A percentile compares a stretch with the other conserved stretches of the same genome.
Evolutionary conservation across 1,140 invertebrate species (phyloP).

Genomic region (Kradibia gibbosae): DNA sequence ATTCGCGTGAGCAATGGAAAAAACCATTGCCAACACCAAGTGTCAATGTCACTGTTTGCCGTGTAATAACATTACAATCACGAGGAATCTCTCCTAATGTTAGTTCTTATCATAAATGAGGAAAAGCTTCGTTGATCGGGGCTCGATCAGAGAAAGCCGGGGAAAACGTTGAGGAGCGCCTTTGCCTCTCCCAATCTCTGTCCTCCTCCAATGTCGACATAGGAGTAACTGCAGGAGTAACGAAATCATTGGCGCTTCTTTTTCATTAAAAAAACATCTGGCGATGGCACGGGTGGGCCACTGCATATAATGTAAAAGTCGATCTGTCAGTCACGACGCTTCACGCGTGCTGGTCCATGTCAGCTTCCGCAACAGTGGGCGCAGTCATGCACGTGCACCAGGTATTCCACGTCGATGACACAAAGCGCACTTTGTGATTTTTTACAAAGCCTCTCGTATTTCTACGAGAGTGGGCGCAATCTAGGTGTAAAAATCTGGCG

Average conservation of each 20-base stretch:
- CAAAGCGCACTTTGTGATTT: not conserved
- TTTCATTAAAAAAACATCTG: conserved; percentile 48
- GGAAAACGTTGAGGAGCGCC: not conserved
- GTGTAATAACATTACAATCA: no score
- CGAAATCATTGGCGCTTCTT: conserved; percentile 21
- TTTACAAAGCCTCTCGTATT: not conserved
- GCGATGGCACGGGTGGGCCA: not conserved
- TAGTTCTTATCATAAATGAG: no score
- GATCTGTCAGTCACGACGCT: conserved; percentile 6
- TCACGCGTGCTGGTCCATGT: not conserved
- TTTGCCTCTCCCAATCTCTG: not conserved
- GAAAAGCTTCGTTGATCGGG: not conserved
- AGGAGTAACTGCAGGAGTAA: not conserved
- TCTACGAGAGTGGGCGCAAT: not conserved
- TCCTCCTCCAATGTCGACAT: conserved; percentile 20
- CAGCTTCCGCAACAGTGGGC: not conserved
- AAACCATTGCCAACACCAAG: no score
- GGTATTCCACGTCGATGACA: not conserved
- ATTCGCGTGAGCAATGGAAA: no score
- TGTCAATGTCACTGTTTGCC: no score
- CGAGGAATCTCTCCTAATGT: no score
- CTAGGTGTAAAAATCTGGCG: not conserved
- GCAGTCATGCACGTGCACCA: not conserved
- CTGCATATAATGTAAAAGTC: no score
- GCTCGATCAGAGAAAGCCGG: not conserved